Percentiles rank a stretch among this genome's conserved stretches.
phyloP scores from a whole-genome alignment of 2,888 invertebrate species.

The Pomacea canaliculata region DNA sequence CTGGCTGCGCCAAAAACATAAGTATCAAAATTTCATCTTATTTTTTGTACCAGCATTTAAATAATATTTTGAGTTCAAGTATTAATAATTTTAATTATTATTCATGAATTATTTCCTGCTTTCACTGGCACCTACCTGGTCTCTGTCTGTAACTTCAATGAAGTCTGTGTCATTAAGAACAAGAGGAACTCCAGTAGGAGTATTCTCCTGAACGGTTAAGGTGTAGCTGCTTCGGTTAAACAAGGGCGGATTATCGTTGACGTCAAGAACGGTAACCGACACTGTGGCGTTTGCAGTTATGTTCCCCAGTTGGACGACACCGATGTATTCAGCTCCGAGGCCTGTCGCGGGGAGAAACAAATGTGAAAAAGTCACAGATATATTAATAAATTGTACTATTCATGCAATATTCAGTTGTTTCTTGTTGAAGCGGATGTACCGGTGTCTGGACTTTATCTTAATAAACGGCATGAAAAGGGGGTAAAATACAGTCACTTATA shows the following conservation, averaged over 20 bases:
- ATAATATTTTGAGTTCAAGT: too few relatives aligned
- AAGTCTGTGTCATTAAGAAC: constrained; percentile 34
- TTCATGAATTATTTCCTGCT: too few relatives aligned
- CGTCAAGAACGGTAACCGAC: constrained; percentile 54
- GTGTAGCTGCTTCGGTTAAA: constrained; percentile 53
- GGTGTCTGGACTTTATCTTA: background rate
- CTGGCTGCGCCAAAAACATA: too few relatives aligned
- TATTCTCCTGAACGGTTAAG: constrained; percentile 77
- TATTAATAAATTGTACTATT: too few relatives aligned
- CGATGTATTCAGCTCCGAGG: constrained; percentile 5
- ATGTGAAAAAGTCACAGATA: too few relatives aligned
- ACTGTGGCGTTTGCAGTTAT: constrained; percentile 74
- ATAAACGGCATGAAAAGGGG: background rate
- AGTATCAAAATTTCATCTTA: too few relatives aligned
- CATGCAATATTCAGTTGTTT: too few relatives aligned
- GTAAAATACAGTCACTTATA: too few relatives aligned
- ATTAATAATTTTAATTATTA: too few relatives aligned
- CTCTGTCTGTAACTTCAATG: constrained; percentile 50
- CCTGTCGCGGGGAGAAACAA: constrained; percentile 30
- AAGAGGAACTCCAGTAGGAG: constrained; percentile 52
- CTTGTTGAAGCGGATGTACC: too few relatives aligned
- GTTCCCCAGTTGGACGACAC: background rate
- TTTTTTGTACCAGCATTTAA: too few relatives aligned
- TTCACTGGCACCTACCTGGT: constrained; percentile 39
- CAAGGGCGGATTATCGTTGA: constrained; percentile 60